Evolutionary conservation across 2,888 invertebrate species (phyloP), one percentile per base, ranked within the genome.

Genomic region (Heteropelma amictum): DNA sequence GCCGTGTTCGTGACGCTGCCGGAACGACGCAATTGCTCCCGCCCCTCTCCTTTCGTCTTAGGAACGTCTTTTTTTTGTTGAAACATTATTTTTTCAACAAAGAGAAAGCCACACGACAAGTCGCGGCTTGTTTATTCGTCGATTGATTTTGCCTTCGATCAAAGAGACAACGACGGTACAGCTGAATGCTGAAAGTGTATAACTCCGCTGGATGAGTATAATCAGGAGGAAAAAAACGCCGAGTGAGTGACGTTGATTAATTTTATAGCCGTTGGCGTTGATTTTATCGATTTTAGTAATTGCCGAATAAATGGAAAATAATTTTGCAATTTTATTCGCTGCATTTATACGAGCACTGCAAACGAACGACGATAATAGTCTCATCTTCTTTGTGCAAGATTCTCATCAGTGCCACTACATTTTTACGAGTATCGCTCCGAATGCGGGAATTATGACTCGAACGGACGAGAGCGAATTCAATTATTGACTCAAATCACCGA

Each of bases 1-100:
- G 86, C 83, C 84, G 74, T 35, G 12, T 26, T 53, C 61, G 71
- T 87, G 87, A 86, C 82, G 82, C 72, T 73, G 82, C 84, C 76
- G 72, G 82, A 85, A 81, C 71, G 71, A 42, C 63, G 35, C 30
- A 63, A 51, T 30, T 53, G 17, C 51, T 45, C 49, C 23, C 26
- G 17, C 19, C 49, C 21, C 40, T 12, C 54, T 14, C 30, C 19
- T 6, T 14, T 23, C 51, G 30, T 26, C 47, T 33, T 49, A 63
- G 42, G 77, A 70, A 79, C 80, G 80, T 79, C 77, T n/a, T n/a
- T n/a, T n/a, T n/a, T n/a, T n/a, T n/a, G n/a, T n/a, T n/a, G n/a
- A n/a, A n/a, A n/a, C n/a, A n/a, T n/a, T n/a, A n/a, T n/a, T n/a
- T n/a, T n/a, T n/a, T n/a, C n/a, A n/a, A n/a, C n/a, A n/a, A n/a